Conservation (phyloP, 2,888 invertebrate genomes). For the Harpalus rubripes region DNA sequence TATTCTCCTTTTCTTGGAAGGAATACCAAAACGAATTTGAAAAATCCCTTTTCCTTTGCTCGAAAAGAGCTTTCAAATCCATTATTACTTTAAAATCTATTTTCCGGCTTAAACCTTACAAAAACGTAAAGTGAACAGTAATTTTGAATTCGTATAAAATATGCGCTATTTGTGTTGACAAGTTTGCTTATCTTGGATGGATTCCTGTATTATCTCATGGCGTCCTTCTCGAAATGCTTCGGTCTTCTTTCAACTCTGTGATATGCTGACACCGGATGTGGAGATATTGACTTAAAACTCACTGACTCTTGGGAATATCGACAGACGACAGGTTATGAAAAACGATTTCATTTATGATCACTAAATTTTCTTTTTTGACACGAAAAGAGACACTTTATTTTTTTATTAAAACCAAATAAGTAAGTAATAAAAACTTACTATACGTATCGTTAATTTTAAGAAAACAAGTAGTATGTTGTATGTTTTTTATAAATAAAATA, state of each 20-base stretch:
- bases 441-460: too few relatives aligned
- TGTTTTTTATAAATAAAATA: too few relatives aligned
- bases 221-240: neutral
- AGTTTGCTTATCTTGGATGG: conserved; percentile 13
- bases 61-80: neutral
- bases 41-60: conserved; percentile 4
- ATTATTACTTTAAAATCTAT: conserved; percentile 26
- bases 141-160: conserved; percentile 8
- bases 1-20: neutral
- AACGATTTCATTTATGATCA: neutral
- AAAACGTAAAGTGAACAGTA: neutral
- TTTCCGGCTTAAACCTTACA: neutral
- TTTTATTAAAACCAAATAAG: too few relatives aligned
- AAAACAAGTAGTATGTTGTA: too few relatives aligned
- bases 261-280: conserved; percentile 41
- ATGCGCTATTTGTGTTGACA: conserved; percentile 32
- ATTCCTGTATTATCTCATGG: conserved; percentile 21
- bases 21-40: conserved; percentile 16
- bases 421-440: too few relatives aligned
- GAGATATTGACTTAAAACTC: conserved; percentile 47
- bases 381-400: neutral
- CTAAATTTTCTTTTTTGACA: neutral
- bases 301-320: conserved; percentile 6
- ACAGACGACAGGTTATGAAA: conserved; percentile 47
- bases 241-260: conserved; percentile 6